Conservation (phyloP, 2,888 invertebrate species). For the Ernsta delagoae region DNA sequence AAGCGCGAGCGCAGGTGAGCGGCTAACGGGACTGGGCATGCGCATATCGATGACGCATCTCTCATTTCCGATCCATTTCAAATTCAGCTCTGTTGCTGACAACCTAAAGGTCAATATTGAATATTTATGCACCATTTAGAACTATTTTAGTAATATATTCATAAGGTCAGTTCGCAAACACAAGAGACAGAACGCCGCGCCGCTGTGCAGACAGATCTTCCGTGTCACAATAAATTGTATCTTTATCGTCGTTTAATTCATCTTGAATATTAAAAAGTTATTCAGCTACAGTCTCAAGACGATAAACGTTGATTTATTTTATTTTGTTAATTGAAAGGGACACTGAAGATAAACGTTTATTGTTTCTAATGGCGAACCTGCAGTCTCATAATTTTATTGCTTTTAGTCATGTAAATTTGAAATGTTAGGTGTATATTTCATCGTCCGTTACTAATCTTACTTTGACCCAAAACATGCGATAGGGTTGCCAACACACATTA, state of each 20-base stretch:
- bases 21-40: conserved; percentile 75
- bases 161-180: conserved; percentile 63
- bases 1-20: conserved; percentile 81
- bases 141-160: conserved; percentile 60
- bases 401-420: conserved; percentile 32
- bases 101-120: conserved; percentile 56
- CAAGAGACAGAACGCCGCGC: conserved; percentile 65
- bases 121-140: conserved; percentile 43
- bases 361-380: conserved; percentile 35
- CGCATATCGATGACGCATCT: conserved; percentile 57
- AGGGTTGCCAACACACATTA: conserved; percentile 8
- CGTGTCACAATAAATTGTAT: conserved; percentile 69
- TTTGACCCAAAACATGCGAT: conserved; percentile 16
- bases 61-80: conserved; percentile 52
- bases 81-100: conserved; percentile 60
- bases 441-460: conserved; percentile 26
- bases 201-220: conserved; percentile 68
- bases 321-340: conserved; percentile 40
- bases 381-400: conserved; percentile 36
- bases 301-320: conserved; percentile 42
- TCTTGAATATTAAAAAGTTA: conserved; percentile 56
- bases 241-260: conserved; percentile 54
- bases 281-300: conserved; percentile 50
- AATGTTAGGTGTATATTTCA: conserved; percentile 27
- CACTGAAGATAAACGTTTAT: conserved; percentile 37